phyloP scores from a whole-genome alignment of 1,140 invertebrate genomes.

The Oncopodura yosiiana region DNA sequence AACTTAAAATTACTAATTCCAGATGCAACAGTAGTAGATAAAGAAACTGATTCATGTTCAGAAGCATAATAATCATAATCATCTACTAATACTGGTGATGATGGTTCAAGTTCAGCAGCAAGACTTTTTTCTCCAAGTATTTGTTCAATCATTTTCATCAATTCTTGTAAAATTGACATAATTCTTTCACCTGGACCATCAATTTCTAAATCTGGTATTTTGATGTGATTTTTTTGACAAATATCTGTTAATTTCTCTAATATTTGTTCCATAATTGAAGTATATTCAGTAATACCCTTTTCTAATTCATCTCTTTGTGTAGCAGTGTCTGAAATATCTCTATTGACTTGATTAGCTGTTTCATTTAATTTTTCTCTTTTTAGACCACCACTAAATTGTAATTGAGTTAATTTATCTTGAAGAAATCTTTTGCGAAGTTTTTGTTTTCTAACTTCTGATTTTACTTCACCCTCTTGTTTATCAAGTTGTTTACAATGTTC shows the following conservation, averaged over 20 bases:
- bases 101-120: neutral
- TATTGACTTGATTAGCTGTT: conserved; percentile 10
- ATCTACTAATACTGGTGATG: neutral
- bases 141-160: conserved; percentile 19
- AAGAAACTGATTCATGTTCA: conserved; percentile 4
- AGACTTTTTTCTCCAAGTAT: conserved; percentile 14
- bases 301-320: conserved; percentile 14
- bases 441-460: conserved; percentile 25
- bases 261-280: conserved; percentile 25
- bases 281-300: conserved; percentile 14
- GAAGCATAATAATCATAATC: conserved; percentile 7
- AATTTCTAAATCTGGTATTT: conserved; percentile 3
- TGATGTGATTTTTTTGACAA: conserved; percentile 19
- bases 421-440: conserved; percentile 32
- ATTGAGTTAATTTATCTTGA: conserved; percentile 26
- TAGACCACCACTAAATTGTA: conserved; percentile 30
- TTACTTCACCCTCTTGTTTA: conserved; percentile 18
- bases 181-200: conserved; percentile 13
- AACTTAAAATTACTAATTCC: too few relatives aligned
- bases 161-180: conserved; percentile 10
- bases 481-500: conserved; percentile 20
- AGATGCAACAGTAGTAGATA: neutral
- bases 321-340: conserved; percentile 13
- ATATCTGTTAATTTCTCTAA: conserved; percentile 24
- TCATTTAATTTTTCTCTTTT: conserved; percentile 27